Conservation (phyloP, 2,797 vertebrate species). For the Harpagifer antarcticus region DNA sequence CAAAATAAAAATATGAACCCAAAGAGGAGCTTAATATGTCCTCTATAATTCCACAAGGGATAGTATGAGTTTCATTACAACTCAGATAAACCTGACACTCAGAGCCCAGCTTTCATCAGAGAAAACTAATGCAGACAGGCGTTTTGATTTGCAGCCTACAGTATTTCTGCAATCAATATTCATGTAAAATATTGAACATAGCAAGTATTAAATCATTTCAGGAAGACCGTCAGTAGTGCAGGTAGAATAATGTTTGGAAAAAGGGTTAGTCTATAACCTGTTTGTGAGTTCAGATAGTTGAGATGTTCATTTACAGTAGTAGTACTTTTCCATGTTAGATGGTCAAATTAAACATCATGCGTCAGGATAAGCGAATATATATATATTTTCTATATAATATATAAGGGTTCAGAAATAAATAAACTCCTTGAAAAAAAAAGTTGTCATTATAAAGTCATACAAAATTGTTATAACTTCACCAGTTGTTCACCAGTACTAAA, state of each 20-base stretch:
- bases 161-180: slow-evolving; percentile 46
- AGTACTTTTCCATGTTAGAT: slow-evolving; percentile 9
- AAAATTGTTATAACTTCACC: not conserved
- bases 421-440: not conserved
- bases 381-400: not conserved
- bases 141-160: slow-evolving; percentile 32
- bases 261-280: slow-evolving; percentile 1
- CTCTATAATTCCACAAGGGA: no score
- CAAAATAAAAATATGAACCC: no score
- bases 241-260: not conserved
- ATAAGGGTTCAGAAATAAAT: no score
- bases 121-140: slow-evolving; percentile 14
- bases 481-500: not conserved
- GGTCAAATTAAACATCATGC: slow-evolving; percentile 30
- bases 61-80: not conserved
- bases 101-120: slow-evolving; percentile 1
- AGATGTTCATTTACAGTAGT: not conserved
- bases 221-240: slow-evolving; percentile 9
- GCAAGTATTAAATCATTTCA: slow-evolving; percentile 23
- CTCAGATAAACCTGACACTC: slow-evolving; percentile 13
- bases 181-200: slow-evolving; percentile 38
- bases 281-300: not conserved
- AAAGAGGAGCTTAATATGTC: no score
- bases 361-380: slow-evolving; percentile 11
- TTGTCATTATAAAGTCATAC: not conserved